Evolutionary conservation across 2,888 invertebrate genomes (phyloP), one percentile per base, ranked within the genome.

Genomic region (Drosophila villosipedis): DNA sequence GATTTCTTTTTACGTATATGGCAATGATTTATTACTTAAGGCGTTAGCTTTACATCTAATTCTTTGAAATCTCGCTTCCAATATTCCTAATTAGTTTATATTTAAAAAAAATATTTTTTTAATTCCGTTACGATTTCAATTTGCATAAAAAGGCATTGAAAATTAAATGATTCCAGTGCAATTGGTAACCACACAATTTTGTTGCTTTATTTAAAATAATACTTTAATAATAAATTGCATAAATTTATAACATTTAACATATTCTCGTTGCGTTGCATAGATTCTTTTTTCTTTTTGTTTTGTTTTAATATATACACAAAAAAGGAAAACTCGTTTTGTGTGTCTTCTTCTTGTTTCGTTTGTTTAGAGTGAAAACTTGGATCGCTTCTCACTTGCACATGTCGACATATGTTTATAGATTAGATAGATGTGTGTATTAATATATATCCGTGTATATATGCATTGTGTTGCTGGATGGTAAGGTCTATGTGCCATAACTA

Each of bases 201-300:
- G 39, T 78, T 78, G 74, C 78, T 85, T 86, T 86, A 86, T 86
- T 86, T 84, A 77, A 85, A 80, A 86, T 86, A 86, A 84, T 91
- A 91, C 91, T 91, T 90, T 86, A 83, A 86, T 91, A 91, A 83
- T 90, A 84, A 88, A 91, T 91, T 91, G 91, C 90, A 91, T 90
- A 83, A 89, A 84, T 89, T 84, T 74, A 89, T 91, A 91, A 47
- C 90, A 91, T 91, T 91, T 85, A 91, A 91, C 91, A 91, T 84
- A 91, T 91, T 90, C 76, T 77, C 77, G 75, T 69, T 88, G 82
- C 75, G 64, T 68, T 80, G 72, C 49, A 66, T 70, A 64, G 67
- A 53, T 74, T 62, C 55, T 53, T 61, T 64, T 57, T 68, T 35
- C 43, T 69, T 35, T 58, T 69, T 62, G 2, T 47, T 60, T 69